Evolutionary conservation across 2,797 vertebrate species (phyloP), one percentile per base, ranked within the genome.

Genomic region (Todus mexicanus): DNA sequence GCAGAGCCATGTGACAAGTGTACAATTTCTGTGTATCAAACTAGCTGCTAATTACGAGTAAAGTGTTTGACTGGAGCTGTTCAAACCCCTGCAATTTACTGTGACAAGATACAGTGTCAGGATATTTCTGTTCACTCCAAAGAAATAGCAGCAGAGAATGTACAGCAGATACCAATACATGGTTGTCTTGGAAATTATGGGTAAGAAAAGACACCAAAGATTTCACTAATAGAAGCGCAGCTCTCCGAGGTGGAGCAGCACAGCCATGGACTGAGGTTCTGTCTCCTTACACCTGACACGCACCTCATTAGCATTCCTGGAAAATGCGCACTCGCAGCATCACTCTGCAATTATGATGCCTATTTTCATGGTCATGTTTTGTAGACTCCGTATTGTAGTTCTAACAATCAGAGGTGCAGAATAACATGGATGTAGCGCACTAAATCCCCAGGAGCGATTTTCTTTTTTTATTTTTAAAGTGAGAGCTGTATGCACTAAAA

Each of bases 21-120:
- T 53, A 82, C 76, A 68, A 75, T 8, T 13, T 87, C 35, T 74
- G 15, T 38, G 27, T 83, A 35, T 70, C 87, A 84, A 94, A 92
- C 82, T 63, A 51, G 48, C 40, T 89, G 57, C 69, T 89, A 75
- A 87, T 94, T 75, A 92, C 71, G 59, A 96, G 76, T 63, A 87
- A 95, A 80, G 74, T 72, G 78, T 78, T 97, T 90, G 78, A 38
- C 82, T 91, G 66, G 84, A 92, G 74, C 69, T 93, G 53, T 84
- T 94, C 71, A 73, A 69, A 91, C 71, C 61, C 61, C 95, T 96
- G 88, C 70, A 84, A 90, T 21, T 86, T 61, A 70, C 48, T 91
- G 65, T 65, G 70, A 84, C 60, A 79, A 91, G 63, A 86, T 91
- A 90, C 45, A 23, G 68, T 48, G 43, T 79, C 51, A 89, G 71